phyloP scores from a whole-genome alignment of 2,113 vertebrate genomes.

The Glaucomys volans region DNA sequence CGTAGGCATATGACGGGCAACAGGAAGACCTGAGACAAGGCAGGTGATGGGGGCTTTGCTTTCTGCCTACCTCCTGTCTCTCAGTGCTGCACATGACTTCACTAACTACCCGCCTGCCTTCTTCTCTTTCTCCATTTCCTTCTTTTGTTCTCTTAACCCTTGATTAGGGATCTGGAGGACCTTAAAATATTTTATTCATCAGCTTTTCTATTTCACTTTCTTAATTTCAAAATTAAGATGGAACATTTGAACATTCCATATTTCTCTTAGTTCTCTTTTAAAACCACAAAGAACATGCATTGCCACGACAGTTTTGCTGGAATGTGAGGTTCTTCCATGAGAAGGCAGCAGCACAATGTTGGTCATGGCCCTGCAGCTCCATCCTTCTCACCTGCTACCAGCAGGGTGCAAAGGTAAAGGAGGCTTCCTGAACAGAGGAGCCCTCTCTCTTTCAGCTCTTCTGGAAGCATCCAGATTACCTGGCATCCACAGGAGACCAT shows the following conservation, averaged over 20 bases:
- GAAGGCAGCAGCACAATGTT: no score
- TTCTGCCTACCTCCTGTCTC: not conserved
- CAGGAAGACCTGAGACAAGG: not conserved
- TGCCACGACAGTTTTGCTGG: not conserved
- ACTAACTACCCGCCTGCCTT: not conserved
- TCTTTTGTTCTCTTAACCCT: not conserved
- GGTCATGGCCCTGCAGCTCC: fast-evolving
- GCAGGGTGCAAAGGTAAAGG: not conserved
- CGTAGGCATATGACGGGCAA: constrained; percentile 29
- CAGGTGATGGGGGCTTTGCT: not conserved
- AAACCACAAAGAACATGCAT: not conserved
- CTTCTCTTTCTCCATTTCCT: not conserved
- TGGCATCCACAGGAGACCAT: not conserved
- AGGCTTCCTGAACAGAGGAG: not conserved
- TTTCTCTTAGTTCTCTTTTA: not conserved
- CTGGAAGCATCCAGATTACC: not conserved
- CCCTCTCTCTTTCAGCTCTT: not conserved
- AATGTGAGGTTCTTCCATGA: not conserved
- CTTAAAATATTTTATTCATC: constrained; percentile 7
- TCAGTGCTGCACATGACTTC: no score
- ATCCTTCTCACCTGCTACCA: not conserved
- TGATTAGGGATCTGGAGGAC: not conserved
- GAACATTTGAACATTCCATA: not conserved
- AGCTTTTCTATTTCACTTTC: not conserved
- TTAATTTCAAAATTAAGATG: constrained; percentile 37